phyloP scores from a whole-genome alignment of 2,797 vertebrate species.

The Melanotaenia pygmaea region DNA sequence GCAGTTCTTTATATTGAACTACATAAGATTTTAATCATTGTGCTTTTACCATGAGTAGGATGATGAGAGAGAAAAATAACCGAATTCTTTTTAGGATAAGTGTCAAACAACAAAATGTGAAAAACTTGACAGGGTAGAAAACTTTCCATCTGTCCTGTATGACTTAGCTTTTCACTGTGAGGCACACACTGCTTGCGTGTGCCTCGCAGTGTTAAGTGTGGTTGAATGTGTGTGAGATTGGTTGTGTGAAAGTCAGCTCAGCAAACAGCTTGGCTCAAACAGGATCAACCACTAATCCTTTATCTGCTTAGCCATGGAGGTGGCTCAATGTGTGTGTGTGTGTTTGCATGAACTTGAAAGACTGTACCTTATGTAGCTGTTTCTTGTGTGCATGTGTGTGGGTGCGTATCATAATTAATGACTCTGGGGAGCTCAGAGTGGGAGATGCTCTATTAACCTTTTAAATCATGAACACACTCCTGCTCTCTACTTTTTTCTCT shows the following conservation, averaged over 20 bases:
- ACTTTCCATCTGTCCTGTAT: conserved; percentile 3
- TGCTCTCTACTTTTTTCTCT: neutral
- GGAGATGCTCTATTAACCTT: conserved; percentile 48
- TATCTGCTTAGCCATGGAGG: conserved; percentile 77
- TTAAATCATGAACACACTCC: conserved; percentile 28
- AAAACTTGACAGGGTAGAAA: neutral
- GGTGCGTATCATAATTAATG: conserved; percentile 58
- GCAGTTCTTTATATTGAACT: no score
- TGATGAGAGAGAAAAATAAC: neutral
- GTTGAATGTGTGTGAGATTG: conserved; percentile 33
- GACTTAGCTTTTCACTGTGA: neutral
- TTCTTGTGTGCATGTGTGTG: conserved; percentile 22
- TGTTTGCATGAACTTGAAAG: conserved; percentile 28
- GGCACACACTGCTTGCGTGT: neutral
- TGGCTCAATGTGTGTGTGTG: conserved; percentile 42
- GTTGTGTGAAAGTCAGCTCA: conserved; percentile 74
- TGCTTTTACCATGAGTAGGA: no score
- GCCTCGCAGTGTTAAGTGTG: conserved; percentile 26
- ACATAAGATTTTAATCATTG: no score
- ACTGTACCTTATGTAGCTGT: conserved; percentile 32
- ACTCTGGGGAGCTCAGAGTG: conserved; percentile 40
- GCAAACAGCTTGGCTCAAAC: conserved; percentile 75
- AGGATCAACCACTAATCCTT: conserved; percentile 80
- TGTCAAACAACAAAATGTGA: neutral
- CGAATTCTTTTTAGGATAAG: neutral